Conservation (phyloP, 2,888 invertebrate genomes). For the Mechanitis messenoides region DNA sequence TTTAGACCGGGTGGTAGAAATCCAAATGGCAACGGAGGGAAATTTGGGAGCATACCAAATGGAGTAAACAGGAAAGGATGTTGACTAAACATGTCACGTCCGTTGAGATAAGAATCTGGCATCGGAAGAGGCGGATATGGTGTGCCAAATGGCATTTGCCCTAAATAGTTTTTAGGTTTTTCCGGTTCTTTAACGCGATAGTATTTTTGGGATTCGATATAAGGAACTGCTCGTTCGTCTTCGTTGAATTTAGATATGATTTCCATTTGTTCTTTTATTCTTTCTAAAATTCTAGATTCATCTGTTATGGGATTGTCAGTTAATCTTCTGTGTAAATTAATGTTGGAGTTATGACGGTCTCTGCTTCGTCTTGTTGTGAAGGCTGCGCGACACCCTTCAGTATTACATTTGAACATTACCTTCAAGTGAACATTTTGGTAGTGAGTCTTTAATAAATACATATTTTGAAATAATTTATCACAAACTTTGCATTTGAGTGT, state of each 20-base stretch:
- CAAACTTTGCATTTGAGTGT: conserved; percentile 94
- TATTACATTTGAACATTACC: conserved; percentile 95
- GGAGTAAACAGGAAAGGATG: conserved; percentile 69
- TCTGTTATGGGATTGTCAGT: conserved; percentile 75
- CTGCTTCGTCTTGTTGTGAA: conserved; percentile 95
- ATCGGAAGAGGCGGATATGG: conserved; percentile 59
- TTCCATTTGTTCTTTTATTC: conserved; percentile 84
- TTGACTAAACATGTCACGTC: conserved; percentile 63
- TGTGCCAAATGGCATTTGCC: conserved; percentile 48
- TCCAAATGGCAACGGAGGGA: conserved; percentile 65
- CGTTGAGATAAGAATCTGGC: conserved; percentile 60
- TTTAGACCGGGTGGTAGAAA: conserved; percentile 64
- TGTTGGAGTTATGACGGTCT: conserved; percentile 94
- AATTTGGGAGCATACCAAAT: conserved; percentile 69
- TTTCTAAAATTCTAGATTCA: conserved; percentile 70
- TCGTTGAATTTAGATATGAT: conserved; percentile 87
- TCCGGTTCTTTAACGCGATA: conserved; percentile 60
- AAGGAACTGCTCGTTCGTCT: conserved; percentile 78
- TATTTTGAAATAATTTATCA: conserved; percentile 94
- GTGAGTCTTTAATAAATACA: conserved; percentile 94
- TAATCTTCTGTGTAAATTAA: conserved; percentile 92
- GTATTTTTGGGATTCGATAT: conserved; percentile 72
- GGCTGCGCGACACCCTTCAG: conserved; percentile 95
- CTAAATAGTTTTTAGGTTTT: conserved; percentile 52
- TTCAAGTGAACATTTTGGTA: conserved; percentile 97